Base-by-base conservation (phyloP, 2,113 vertebrate genomes). In the Amazona guildingii region DNA sequence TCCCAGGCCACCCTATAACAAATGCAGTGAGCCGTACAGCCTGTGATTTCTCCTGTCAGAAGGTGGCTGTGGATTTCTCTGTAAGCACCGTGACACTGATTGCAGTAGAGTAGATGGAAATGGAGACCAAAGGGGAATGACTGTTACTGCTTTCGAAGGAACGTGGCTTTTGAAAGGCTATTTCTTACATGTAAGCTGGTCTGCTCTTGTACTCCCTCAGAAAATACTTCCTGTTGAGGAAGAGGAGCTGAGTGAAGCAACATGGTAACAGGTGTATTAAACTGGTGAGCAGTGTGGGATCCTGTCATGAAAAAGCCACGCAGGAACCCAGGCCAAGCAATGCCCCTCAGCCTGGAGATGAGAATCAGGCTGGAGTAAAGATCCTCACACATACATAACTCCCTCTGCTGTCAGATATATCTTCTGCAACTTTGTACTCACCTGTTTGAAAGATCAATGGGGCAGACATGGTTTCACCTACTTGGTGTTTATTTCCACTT, bases 351-450 rank as follows among this genome's bases (percentile, higher is more conserved):
- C 20, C 3, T 0, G 3, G 48, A 49, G 43, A 7, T 9, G 43
- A 72, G 62, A 37, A 35, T 31, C 16, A 83, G 88, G 44, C 75
- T 46, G 35, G 25, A 55, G 55, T 8, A 31, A 59, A 74, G 68
- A 20, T 20, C 61, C 44, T 57, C 48, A 39, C 7, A 31, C 7
- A 0, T 1, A 27, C 0, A 0, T 3, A 27, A 35, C 28, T 28
- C 12, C 52, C n/a, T 86, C 64, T 3, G 3, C 66, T 61, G 33
- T 44, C 41, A 68, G 28, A 52, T 19, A 4, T 1, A 1, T 28
- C 21, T n/a, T 41, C 23, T 63, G 17, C 68, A 75, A 1, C 24
- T 43, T 54, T 5, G 1, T 27, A 15, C 54, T 54, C 17, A 24
- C 1, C 52, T 54, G 29, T 21, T 7, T 49, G 46, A 59, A 55